These are phyloP conservation scores for Microtus montanus DNA, from an alignment of 2,113 vertebrate genomes.

Conservation along the genomic window DNA sequence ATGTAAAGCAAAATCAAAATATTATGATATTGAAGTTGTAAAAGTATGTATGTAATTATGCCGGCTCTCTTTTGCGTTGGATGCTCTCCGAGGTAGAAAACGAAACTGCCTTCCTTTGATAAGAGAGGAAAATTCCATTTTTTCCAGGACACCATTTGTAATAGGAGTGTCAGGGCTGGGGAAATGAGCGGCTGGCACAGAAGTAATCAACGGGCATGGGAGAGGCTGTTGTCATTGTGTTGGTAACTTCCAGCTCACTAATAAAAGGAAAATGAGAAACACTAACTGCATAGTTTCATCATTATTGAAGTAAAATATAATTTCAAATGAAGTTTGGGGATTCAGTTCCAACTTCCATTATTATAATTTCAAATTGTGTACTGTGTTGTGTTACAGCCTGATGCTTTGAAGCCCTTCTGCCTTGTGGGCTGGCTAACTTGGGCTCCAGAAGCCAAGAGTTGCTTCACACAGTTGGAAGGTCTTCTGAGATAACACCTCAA, in stretches of 20 bases:
- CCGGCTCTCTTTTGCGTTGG: conserved; percentile 64
- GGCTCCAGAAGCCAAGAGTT: neutral
- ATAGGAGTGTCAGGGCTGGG: conserved; percentile 7
- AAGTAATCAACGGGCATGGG: neutral
- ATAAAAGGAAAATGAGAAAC: neutral
- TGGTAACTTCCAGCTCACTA: conserved; percentile 30
- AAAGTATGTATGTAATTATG: conserved; percentile 73
- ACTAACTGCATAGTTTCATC: neutral
- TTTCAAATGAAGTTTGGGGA: conserved; percentile 4
- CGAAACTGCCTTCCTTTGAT: conserved; percentile 60
- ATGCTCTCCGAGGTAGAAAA: conserved; percentile 70
- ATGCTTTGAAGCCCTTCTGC: neutral
- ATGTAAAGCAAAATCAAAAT: conserved; percentile 80
- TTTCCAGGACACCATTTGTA: conserved; percentile 33
- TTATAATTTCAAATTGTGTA: neutral
- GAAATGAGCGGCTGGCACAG: conserved; percentile 33
- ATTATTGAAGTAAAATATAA: conserved; percentile 15
- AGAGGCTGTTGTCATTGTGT: neutral
- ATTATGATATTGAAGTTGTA: conserved; percentile 76
- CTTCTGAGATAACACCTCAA: neutral
- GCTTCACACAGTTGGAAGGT: neutral
- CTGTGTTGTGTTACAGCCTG: neutral
- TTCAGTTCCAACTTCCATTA: neutral
- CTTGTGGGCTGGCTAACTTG: neutral
- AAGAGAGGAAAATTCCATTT: conserved; percentile 62